Conservation (phyloP, 1,140 invertebrate species). For the Heliconius himera region DNA sequence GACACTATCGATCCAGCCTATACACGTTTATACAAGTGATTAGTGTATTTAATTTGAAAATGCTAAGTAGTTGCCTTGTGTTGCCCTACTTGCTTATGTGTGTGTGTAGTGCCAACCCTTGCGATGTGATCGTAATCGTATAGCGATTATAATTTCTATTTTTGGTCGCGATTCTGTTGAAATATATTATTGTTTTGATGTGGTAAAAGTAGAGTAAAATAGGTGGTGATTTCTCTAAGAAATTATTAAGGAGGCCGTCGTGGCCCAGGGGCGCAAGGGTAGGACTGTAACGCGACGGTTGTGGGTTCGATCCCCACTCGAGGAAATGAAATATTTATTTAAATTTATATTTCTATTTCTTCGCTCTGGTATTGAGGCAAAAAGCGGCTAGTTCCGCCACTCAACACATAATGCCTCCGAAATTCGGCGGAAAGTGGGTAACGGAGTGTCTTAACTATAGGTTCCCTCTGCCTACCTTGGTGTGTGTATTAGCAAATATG, state of each 20-base stretch:
- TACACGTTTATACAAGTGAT: conserved; percentile 78
- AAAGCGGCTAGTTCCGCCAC: too few relatives aligned
- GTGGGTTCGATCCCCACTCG: too few relatives aligned
- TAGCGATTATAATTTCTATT: conserved; percentile 44
- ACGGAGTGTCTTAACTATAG: too few relatives aligned
- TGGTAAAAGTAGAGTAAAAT: neutral
- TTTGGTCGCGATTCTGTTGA: conserved; percentile 6
- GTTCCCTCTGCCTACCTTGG: too few relatives aligned
- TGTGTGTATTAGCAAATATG: neutral
- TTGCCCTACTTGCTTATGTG: conserved; percentile 44
- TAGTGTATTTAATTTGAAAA: conserved; percentile 82
- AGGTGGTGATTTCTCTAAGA: neutral
- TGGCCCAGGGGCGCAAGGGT: too few relatives aligned
- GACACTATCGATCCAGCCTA: conserved; percentile 69
- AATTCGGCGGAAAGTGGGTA: too few relatives aligned
- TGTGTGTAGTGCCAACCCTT: conserved; percentile 68
- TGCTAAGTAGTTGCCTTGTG: conserved; percentile 80
- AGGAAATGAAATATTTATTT: too few relatives aligned
- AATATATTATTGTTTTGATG: conserved; percentile 12
- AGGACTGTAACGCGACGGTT: too few relatives aligned
- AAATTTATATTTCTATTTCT: too few relatives aligned
- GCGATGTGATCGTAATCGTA: conserved; percentile 64
- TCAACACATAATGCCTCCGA: too few relatives aligned
- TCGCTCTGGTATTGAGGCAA: too few relatives aligned
- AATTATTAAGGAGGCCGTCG: neutral